phyloP scores from a whole-genome alignment of 2,888 invertebrate genomes.

The Blomia tropicalis region DNA sequence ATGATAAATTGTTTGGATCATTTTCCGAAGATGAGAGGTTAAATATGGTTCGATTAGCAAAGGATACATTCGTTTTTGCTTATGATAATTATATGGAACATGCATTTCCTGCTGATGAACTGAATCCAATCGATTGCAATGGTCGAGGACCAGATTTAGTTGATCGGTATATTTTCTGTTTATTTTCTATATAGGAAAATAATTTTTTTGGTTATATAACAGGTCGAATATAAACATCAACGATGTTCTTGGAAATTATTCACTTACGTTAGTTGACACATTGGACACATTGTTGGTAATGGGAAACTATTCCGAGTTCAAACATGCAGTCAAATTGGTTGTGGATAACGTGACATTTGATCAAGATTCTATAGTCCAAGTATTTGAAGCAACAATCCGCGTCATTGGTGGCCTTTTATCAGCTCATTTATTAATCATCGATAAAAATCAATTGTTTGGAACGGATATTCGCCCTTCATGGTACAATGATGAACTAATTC shows the following conservation, averaged over 20 bases:
- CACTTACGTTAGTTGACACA: constrained; percentile 45
- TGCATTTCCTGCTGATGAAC: constrained; percentile 47
- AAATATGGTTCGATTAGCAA: constrained; percentile 38
- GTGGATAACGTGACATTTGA: constrained; percentile 45
- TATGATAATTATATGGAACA: constrained; percentile 48
- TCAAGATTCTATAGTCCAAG: constrained; percentile 46
- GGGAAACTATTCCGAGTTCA: constrained; percentile 45
- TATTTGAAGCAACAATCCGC: constrained; percentile 49
- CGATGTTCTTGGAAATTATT: constrained; percentile 48
- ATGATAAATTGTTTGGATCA: constrained; percentile 34
- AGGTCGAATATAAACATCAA: constrained; percentile 50
- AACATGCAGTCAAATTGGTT: constrained; percentile 43
- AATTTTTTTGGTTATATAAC: not conserved
- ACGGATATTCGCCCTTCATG: constrained; percentile 36
- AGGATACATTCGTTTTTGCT: constrained; percentile 44
- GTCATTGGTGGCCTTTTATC: constrained; percentile 46
- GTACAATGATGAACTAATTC: constrained; percentile 44
- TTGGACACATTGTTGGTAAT: constrained; percentile 46
- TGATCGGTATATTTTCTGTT: constrained; percentile 46
- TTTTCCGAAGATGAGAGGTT: constrained; percentile 36
- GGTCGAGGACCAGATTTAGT: constrained; percentile 47
- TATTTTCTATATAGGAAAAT: not conserved
- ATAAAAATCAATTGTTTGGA: constrained; percentile 43
- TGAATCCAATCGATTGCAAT: constrained; percentile 46
- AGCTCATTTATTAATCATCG: constrained; percentile 46